Base-by-base conservation (phyloP, 1,140 invertebrate genomes). In the Vanessa atalanta region DNA sequence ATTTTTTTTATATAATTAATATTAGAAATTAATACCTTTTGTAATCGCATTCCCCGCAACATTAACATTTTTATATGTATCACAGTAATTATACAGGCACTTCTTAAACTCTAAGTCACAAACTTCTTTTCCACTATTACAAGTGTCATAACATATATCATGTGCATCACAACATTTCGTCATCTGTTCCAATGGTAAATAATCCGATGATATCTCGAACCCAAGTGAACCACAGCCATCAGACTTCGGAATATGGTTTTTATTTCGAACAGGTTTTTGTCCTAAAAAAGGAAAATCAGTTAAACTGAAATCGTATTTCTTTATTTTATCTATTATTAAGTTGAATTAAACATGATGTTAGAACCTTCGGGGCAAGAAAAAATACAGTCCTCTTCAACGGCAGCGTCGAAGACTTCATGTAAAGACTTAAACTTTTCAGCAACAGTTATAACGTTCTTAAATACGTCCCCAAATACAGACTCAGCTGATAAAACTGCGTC, bases 121-220 rank as follows among this genome's bases (percentile, higher is more conserved):
- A 1, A 95, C 93, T 86, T 98, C 97, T 89, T 97, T 98, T 63
- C 97, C 95, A 47, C 92, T 94, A 78, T 97, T 97, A 86, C 97
- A 98, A 4, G 96, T 97, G 75, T 97, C 97, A 82, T 98, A 98
- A 87, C 97, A 98, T 74, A 96, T 95, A 80, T 98, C 97, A 88
- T 98, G 97, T 3, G 86, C 82, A 86, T 98, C 95, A 91, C 97
- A 98, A 83, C 97, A 98, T 76, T 95, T 95, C 11, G 96, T 96
- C 95, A 98, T 97, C 88, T 96, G 95, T 31, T 94, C 93, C 12
- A 96, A 91, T 11, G 97, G 96, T 37, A 98, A 92, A 81, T 96
- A 96, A 74, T 97, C 95, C 43, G 95, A 95, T 60, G 94, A 94
- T 76, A 97, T 95, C 92, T 97, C 93, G 65, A 96, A 93, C 15